A percentile compares a stretch with the other conserved stretches of the same genome.
phyloP scores from a whole-genome alignment of 2,113 vertebrate genomes.

The Hippocampus barbouri region DNA sequence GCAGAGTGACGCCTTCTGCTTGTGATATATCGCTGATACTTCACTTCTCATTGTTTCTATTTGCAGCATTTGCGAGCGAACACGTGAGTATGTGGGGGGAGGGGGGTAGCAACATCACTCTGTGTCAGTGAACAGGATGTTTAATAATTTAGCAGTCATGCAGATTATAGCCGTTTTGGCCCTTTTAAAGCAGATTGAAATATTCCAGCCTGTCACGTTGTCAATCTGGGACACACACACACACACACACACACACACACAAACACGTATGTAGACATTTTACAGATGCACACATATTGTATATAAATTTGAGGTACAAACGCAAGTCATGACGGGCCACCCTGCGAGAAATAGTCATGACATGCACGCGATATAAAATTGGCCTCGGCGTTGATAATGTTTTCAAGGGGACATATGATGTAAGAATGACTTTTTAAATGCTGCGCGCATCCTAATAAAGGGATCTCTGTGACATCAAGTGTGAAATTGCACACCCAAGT shows the following conservation, averaged over 20 bases:
- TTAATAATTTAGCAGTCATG: conserved; percentile 60
- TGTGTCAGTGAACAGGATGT: conserved; percentile 40
- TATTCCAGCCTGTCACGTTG: conserved; percentile 44
- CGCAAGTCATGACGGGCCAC: background rate
- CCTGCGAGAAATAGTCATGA: background rate
- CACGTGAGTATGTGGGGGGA: background rate
- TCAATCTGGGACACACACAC: conserved; percentile 29
- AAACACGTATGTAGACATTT: conserved; percentile 12
- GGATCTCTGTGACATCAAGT: background rate
- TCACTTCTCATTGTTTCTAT: background rate
- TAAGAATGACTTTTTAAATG: background rate
- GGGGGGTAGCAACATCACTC: background rate
- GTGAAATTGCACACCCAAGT: background rate
- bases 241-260: background rate
- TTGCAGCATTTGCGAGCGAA: background rate
- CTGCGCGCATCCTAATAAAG: background rate
- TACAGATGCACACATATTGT: background rate
- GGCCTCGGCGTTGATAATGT: background rate
- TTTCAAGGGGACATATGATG: background rate
- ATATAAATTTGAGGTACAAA: background rate
- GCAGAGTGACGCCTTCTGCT: background rate
- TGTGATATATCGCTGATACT: too few species aligned
- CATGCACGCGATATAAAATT: too few species aligned
- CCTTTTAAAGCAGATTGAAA: conserved; percentile 61
- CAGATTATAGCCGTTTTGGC: conserved; percentile 54